Conservation (phyloP, 2,113 vertebrate species). For the Colaptes auratus region DNA sequence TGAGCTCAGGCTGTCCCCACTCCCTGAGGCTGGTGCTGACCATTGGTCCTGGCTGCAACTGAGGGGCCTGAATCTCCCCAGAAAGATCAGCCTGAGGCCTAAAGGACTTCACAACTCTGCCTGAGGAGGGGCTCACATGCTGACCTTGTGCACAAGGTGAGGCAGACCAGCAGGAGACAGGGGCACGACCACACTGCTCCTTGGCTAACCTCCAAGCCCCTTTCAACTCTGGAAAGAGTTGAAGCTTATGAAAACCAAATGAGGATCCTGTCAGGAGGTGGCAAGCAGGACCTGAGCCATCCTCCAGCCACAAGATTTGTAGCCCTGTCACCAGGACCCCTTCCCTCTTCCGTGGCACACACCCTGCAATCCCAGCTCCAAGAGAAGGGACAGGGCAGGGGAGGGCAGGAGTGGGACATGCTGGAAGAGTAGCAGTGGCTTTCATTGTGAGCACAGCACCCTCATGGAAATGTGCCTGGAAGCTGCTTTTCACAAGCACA, state of each 20-base stretch:
- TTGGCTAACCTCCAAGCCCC: not conserved
- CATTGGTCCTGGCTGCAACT: not conserved
- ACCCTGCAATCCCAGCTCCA: fast-evolving
- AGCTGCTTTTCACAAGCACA: not conserved
- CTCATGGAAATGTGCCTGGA: not conserved
- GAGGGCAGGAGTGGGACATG: not conserved
- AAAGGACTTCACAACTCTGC: not conserved
- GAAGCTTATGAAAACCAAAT: not conserved
- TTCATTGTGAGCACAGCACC: not conserved
- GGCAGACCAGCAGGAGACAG: not conserved
- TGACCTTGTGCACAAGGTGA: not conserved
- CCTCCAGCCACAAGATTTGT: not conserved
- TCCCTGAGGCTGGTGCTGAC: not conserved
- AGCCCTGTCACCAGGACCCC: not conserved
- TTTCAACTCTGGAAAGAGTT: not conserved
- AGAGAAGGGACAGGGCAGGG: not conserved
- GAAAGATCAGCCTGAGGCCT: not conserved
- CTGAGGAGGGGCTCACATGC: not conserved
- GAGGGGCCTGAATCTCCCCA: not conserved
- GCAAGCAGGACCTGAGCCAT: not conserved
- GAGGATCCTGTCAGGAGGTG: not conserved
- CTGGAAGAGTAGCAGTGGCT: not conserved
- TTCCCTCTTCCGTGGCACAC: not conserved
- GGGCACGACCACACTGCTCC: no score
- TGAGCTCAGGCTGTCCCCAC: not conserved